Evolutionary conservation across 2,797 vertebrate species (phyloP).

Genomic region (Pseudomugil tenellus): DNA sequence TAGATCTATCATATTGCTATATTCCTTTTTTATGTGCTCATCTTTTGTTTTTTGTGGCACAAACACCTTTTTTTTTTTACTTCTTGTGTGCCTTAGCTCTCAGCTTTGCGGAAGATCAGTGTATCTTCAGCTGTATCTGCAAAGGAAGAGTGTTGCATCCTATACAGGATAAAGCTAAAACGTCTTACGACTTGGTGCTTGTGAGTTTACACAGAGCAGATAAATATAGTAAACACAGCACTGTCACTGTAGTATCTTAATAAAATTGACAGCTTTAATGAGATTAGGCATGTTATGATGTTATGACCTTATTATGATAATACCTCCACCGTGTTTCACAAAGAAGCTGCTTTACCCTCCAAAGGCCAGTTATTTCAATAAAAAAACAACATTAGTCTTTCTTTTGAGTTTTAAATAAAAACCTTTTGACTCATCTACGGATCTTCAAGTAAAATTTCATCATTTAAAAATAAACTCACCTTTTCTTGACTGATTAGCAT

Average conservation of each 20-base stretch:
- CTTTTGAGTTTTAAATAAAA: too few relatives aligned
- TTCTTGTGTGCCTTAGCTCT: background rate
- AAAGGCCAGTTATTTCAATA: background rate
- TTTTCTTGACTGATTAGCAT: too few relatives aligned
- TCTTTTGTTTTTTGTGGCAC: background rate
- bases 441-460: too few relatives aligned
- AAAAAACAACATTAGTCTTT: too few relatives aligned
- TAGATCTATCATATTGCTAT: background rate
- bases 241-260: too few relatives aligned
- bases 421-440: too few relatives aligned
- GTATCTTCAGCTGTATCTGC: background rate
- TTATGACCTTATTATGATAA: background rate
- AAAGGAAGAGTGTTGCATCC: background rate
- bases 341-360: too few relatives aligned
- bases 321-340: background rate
- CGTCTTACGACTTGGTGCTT: background rate
- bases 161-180: background rate
- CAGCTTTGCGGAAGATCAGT: background rate
- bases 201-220: background rate
- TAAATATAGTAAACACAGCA: background rate
- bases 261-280: too few relatives aligned
- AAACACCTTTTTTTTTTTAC: background rate
- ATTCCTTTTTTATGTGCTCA: background rate
- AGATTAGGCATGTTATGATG: too few relatives aligned
- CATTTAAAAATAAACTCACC: too few relatives aligned